Percentiles rank a stretch among this genome's conserved stretches.
phyloP scores from a whole-genome alignment of 1,140 invertebrate species.

The Drosophila bocqueti region DNA sequence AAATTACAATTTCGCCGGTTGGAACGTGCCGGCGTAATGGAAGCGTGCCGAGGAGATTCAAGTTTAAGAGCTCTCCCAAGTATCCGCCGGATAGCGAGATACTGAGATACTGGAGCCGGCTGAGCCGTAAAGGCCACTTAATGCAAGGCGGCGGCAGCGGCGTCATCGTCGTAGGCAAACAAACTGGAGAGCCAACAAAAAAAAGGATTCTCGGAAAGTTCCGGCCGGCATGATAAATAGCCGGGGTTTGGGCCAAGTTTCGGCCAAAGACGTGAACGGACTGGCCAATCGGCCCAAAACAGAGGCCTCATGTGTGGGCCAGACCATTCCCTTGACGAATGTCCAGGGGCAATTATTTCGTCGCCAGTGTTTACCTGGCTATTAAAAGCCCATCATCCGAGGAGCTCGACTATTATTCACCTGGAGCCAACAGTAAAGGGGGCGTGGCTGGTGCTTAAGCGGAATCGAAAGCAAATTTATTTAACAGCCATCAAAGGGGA shows the following conservation, averaged over 20 bases:
- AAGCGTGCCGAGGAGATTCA: constrained; percentile 17
- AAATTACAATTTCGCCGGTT: constrained; percentile 43
- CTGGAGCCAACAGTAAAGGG: constrained; percentile 6
- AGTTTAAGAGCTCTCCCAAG: constrained; percentile 42
- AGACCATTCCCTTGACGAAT: constrained; percentile 14
- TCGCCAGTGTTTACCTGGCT: constrained; percentile 35
- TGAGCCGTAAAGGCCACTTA: constrained; percentile 60
- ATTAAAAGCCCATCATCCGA: constrained; percentile 45
- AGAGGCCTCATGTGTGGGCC: constrained; percentile 7
- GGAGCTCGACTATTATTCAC: constrained; percentile 26
- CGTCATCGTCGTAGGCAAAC: constrained; percentile 7
- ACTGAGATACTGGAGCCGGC: constrained; percentile 34
- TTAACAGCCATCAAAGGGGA: constrained; percentile 51
- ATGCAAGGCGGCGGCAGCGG: constrained; percentile 36
- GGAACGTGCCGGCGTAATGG: constrained; percentile 34
- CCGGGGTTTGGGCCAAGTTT: constrained; percentile 10
- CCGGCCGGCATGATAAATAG: constrained; percentile 47
- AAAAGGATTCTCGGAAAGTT: constrained; percentile 44
- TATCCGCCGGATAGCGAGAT: constrained; percentile 22
- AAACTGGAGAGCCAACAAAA: constrained; percentile 17
- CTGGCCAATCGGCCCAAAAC: constrained; percentile 30
- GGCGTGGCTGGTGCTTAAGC: constrained; percentile 29
- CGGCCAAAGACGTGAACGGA: constrained; percentile 51
- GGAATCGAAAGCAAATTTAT: constrained; percentile 43
- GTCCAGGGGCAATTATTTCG: constrained; percentile 35